Evolutionary conservation across 2,888 invertebrate genomes (phyloP), one percentile per base, ranked within the genome.

Genomic region (Acleris emargana): DNA sequence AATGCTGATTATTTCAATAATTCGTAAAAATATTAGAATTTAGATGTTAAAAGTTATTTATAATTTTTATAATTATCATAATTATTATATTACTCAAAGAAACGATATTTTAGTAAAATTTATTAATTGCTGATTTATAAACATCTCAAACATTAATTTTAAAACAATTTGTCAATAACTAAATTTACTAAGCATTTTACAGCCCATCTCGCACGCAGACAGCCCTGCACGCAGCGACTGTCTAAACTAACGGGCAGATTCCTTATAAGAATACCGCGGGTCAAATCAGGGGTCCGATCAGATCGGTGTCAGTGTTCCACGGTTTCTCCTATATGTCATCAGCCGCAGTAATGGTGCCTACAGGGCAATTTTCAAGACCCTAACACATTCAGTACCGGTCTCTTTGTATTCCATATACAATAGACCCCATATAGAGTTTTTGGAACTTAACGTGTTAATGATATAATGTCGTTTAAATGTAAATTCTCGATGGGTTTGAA

Each of bases 231-330:
- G 76, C 53, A 76, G 73, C 75, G 81, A 81, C 82, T 83, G 79
- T 82, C 77, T 90, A 91, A 89, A 82, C 77, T 90, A 91, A 90
- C 90, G 89, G 89, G 80, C 80, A 73, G 77, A 80, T 86, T 80
- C 89, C 91, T 78, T 90, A 88, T 88, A 89, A 86, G 90, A 88
- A 85, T 85, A 81, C 80, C 79, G 74, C 80, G 80, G 89, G 88
- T 89, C 87, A 87, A 83, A 87, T 86, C 85, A 77, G 79, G 80
- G 87, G 86, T 86, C 87, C 81, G 80, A 83, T 86, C 86, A 82
- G 82, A 90, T 90, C 81, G 86, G 87, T 90, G 90, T 86, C 87
- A 89, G 87, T 88, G 79, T 86, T 81, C 83, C 87, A 84, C 82
- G 86, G 80, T 88, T 87, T 85, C 84, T 86, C 86, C 82, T 81